These are phyloP conservation scores for Suncus etruscus DNA, from an alignment of 2,113 vertebrate species.

Conservation along the genomic window DNA sequence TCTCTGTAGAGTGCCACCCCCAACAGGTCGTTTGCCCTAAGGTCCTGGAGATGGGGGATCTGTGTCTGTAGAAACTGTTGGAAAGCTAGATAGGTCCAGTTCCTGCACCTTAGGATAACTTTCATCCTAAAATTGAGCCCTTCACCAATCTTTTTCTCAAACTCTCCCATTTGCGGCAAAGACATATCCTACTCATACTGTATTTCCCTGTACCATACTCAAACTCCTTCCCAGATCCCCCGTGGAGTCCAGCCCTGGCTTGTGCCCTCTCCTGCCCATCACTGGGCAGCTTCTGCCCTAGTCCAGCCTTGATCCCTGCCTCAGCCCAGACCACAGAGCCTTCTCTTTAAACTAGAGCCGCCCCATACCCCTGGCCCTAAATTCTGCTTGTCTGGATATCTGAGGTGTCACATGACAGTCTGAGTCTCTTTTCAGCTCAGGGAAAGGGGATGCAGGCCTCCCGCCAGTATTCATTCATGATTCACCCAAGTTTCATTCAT, in stretches of 20 bases:
- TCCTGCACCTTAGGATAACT: neutral
- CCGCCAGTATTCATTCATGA: neutral
- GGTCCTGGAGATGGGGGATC: neutral
- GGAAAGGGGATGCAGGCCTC: slow-evolving; percentile 66
- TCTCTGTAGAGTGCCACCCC: slow-evolving; percentile 62
- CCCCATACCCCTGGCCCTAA: neutral
- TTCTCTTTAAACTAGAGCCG: neutral
- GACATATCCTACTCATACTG: neutral
- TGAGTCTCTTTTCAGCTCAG: neutral
- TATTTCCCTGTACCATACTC: neutral
- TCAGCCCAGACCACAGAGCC: neutral
- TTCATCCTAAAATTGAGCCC: neutral
- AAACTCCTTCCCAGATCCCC: neutral
- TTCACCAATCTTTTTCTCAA: neutral
- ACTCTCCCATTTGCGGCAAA: neutral
- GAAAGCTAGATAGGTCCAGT: neutral
- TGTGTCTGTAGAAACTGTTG: neutral
- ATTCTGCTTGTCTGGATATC: neutral
- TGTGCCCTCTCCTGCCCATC: neutral
- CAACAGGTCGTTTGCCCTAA: slow-evolving; percentile 16
- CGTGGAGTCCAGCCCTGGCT: neutral
- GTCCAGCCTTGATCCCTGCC: neutral
- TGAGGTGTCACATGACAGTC: neutral
- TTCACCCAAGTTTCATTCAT: neutral
- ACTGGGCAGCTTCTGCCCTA: neutral